Base-by-base conservation (phyloP, 2,797 vertebrate species). In the Heteromormyrus szaboi region DNA sequence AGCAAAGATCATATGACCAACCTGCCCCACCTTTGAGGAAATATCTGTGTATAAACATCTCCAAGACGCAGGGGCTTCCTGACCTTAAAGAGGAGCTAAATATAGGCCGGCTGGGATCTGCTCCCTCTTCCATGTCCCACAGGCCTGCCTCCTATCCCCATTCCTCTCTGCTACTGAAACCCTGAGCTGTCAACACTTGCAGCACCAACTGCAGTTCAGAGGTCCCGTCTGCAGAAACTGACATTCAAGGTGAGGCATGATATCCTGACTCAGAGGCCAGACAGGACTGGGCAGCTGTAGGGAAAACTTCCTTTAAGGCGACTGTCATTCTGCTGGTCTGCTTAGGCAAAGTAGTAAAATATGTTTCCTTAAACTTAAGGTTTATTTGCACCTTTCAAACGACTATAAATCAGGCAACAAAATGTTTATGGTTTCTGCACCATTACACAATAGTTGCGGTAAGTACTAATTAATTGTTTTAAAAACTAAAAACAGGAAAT, bases 1-100 rank as follows among this genome's bases (percentile, higher is more conserved):
- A 44, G 9, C 14, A 11, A 53, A 59, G 83, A 53, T 65, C 37
- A 33, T 56, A 48, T 88, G 81, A 88, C 84, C 44, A 17, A 51
- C 68, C 9, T 6, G 41, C 29, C 44, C 8, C 92, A 93, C 93
- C 92, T 92, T 91, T 90, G 88, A 92, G 91, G 89, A 93, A 48
- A 51, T 46, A 59, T 62, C 41, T 33, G 53, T 50, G 44, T 29
- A 53, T 50, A 37, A 84, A 59, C 76, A 44, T 29, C 37, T 14
- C 33, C 17, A 33, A 62, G 4, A 6, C 17, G 11, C n/a, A 25
- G 76, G 22, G 51, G 2, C 68, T 46, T 14, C 17, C 87, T 56
- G 72, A 22, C 53, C 19, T 81, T 56, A 59, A 54, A 81, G 53
- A 65, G 1, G 22, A 62, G 51, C 41, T 54, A 88, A 88, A 62